Percentiles rank a stretch among this genome's conserved stretches.
phyloP scores from a whole-genome alignment of 2,113 vertebrate species.

The Grammomys surdaster region DNA sequence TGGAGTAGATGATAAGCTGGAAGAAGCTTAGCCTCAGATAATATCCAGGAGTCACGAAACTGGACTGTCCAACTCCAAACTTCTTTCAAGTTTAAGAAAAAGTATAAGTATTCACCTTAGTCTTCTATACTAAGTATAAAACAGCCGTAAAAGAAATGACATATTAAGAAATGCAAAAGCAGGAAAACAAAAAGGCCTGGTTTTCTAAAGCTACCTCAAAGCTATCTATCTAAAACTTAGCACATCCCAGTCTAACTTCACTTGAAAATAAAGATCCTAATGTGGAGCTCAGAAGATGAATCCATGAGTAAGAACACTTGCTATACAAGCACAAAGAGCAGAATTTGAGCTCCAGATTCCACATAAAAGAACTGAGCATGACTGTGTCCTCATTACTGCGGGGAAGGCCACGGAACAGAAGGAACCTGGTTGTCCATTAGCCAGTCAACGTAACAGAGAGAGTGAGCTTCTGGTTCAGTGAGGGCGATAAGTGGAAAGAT shows the following conservation, averaged over 20 bases:
- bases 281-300: background rate
- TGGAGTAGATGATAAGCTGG: background rate
- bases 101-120: background rate
- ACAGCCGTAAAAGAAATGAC: background rate
- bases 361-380: background rate
- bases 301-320: background rate
- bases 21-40: background rate
- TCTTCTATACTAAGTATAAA: background rate
- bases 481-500: background rate
- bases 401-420: background rate
- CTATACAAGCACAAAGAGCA: background rate
- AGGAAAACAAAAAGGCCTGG: background rate
- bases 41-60: background rate
- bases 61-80: background rate
- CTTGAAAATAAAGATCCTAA: background rate
- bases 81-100: constrained; percentile 37
- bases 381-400: background rate
- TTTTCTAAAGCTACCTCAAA: background rate
- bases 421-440: background rate
- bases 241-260: background rate
- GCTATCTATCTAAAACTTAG: background rate
- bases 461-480: background rate
- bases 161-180: background rate
- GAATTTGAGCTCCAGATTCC: background rate
- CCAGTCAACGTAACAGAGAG: background rate